Evolutionary conservation across 2,797 vertebrate genomes (phyloP).

Genomic region (Phyllotis vaccarum): DNA sequence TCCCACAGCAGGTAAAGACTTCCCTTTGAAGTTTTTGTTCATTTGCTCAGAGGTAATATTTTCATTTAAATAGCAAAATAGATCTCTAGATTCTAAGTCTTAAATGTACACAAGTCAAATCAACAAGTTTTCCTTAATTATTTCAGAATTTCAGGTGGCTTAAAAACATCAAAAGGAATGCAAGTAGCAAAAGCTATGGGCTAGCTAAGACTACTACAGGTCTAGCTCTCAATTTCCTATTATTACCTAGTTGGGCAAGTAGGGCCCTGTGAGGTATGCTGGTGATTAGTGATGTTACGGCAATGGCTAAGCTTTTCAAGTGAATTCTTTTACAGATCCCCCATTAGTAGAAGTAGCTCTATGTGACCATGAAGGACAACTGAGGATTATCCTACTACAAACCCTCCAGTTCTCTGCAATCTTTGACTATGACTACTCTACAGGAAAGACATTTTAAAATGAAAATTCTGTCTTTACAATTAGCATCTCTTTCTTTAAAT

Average conservation of each 20-base stretch:
- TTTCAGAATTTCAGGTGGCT: slow-evolving; percentile 45
- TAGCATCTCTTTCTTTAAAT: slow-evolving; percentile 43
- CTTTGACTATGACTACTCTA: background rate
- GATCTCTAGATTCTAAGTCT: background rate
- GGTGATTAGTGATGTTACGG: slow-evolving; percentile 33
- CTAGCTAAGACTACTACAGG: background rate
- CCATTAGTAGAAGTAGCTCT: background rate
- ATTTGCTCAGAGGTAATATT: slow-evolving; percentile 43
- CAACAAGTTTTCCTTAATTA: slow-evolving; percentile 50
- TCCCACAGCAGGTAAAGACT: background rate
- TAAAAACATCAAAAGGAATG: slow-evolving; percentile 42
- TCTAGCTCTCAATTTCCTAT: slow-evolving; percentile 35
- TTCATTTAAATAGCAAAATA: slow-evolving; percentile 56
- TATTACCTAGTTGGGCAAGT: slow-evolving; percentile 23
- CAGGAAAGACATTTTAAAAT: slow-evolving; percentile 35
- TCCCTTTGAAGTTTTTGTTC: slow-evolving; percentile 40
- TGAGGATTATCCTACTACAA: background rate
- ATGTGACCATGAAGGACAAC: background rate
- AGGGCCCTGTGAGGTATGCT: slow-evolving; percentile 8
- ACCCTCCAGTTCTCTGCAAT: background rate
- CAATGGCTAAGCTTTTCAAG: slow-evolving; percentile 15
- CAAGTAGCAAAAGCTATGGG: slow-evolving; percentile 9
- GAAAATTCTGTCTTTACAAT: slow-evolving; percentile 47
- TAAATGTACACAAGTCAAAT: slow-evolving; percentile 26
- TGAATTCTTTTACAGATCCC: background rate